These are phyloP conservation scores for Hycleus cichorii DNA, from an alignment of 1,140 invertebrate species.

Conservation along the genomic window DNA sequence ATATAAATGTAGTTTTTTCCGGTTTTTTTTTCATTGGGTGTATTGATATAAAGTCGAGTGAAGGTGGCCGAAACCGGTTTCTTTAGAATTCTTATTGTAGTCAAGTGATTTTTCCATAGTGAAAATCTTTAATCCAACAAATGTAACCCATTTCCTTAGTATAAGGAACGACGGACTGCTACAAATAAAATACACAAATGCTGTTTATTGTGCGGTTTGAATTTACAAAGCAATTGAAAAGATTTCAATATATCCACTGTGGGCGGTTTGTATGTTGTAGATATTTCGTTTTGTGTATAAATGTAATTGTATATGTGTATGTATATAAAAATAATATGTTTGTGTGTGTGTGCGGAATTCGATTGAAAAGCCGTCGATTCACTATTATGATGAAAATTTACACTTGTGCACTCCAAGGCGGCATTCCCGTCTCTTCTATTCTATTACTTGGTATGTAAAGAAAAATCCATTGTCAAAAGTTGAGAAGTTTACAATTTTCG, in stretches of 20 bases:
- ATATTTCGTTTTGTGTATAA: slow-evolving; percentile 10
- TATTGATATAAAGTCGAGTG: slow-evolving; percentile 14
- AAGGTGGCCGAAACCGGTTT: slow-evolving; percentile 1
- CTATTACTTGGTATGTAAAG: background rate
- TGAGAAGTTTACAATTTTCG: slow-evolving; percentile 33
- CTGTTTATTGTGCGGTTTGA: slow-evolving; percentile 35
- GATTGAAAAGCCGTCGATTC: slow-evolving; percentile 22
- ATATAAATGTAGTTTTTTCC: background rate
- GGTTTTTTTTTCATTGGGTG: background rate
- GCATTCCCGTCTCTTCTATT: slow-evolving; percentile 28
- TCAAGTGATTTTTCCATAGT: slow-evolving; percentile 26
- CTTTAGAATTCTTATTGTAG: no score
- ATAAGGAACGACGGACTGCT: slow-evolving; percentile 32
- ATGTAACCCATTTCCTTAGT: slow-evolving; percentile 37
- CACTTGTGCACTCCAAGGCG: slow-evolving; percentile 42
- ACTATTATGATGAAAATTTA: slow-evolving; percentile 42
- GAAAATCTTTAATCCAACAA: slow-evolving; percentile 39
- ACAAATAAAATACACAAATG: slow-evolving; percentile 41
- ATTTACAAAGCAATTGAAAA: slow-evolving; percentile 43
- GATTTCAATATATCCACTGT: slow-evolving; percentile 41
- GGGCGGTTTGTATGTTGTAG: slow-evolving; percentile 32
- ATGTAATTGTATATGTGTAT: slow-evolving; percentile 1
- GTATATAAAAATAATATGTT: background rate
- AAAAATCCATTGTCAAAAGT: slow-evolving; percentile 27
- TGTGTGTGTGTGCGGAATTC: slow-evolving; percentile 9